A percentile compares a stretch with the other conserved stretches of the same genome.
Evolutionary conservation across 2,888 invertebrate species (phyloP).

Genomic region (Physocephala rufipes): DNA sequence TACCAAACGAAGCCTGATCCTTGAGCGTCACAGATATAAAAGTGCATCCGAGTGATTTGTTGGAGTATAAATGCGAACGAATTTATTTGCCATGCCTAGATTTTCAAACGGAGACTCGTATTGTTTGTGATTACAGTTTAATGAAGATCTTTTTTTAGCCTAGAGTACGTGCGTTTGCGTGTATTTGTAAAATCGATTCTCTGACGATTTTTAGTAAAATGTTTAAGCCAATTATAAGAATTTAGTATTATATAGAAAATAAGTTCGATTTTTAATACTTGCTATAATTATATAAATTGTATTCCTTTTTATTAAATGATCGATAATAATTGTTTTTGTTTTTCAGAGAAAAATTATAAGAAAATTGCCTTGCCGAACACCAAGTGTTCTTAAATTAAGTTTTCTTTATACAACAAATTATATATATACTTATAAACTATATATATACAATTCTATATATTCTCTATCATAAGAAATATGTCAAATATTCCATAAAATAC

Average conservation of each 20-base stretch:
- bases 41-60: too few species aligned
- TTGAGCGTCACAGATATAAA: too few species aligned
- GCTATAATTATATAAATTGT: neutral
- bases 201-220: too few species aligned
- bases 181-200: too few species aligned
- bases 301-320: neutral
- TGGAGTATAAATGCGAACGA: too few species aligned
- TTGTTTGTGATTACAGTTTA: constrained; percentile 24
- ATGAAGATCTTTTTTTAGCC: neutral
- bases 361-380: constrained; percentile 31
- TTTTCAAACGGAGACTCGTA: constrained; percentile 2
- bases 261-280: neutral
- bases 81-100: constrained; percentile 13
- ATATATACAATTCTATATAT: constrained; percentile 1
- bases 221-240: too few species aligned
- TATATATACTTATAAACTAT: neutral
- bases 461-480: neutral
- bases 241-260: too few species aligned
- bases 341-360: constrained; percentile 5
- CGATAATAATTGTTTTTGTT: too few species aligned
- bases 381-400: constrained; percentile 28
- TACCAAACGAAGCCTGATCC: too few species aligned
- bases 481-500: constrained; percentile 11
- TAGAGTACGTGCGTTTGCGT: too few species aligned
- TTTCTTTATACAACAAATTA: neutral